Evolutionary conservation across 2,797 vertebrate species (phyloP).

Genomic region (Acomys russatus): DNA sequence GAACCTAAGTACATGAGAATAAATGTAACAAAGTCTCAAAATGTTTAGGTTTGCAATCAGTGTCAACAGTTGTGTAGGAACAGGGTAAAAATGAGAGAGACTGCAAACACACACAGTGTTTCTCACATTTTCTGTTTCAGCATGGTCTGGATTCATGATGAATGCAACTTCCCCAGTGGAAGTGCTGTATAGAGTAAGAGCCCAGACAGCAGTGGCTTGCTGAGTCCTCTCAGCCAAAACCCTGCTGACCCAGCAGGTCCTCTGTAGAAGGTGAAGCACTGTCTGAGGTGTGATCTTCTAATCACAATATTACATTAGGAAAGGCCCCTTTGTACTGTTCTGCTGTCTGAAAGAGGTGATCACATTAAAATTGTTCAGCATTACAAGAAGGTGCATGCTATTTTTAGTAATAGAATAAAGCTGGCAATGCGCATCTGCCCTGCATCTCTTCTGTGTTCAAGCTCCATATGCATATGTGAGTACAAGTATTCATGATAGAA

Average conservation of each 20-base stretch:
- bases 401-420: not conserved
- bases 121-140: not conserved
- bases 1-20: constrained; percentile 7
- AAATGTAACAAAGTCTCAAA: not conserved
- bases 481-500: not conserved
- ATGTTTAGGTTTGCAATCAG: not conserved
- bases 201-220: not conserved
- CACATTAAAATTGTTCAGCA: not conserved
- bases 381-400: not conserved
- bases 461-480: not conserved
- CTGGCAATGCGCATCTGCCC: not conserved
- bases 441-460: not conserved
- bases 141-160: not conserved
- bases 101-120: not conserved
- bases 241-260: not conserved
- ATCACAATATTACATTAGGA: not conserved
- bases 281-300: not conserved
- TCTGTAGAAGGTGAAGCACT: not conserved
- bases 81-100: not conserved
- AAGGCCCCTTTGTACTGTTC: not conserved
- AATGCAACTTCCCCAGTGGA: constrained; percentile 5
- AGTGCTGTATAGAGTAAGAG: not conserved
- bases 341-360: constrained; percentile 9
- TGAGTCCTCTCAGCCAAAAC: not conserved
- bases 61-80: not conserved